Percentiles rank a stretch among this genome's conserved stretches.
Conservation (phyloP, 2,797 vertebrate genomes). For the Carcharodon carcharias region DNA sequence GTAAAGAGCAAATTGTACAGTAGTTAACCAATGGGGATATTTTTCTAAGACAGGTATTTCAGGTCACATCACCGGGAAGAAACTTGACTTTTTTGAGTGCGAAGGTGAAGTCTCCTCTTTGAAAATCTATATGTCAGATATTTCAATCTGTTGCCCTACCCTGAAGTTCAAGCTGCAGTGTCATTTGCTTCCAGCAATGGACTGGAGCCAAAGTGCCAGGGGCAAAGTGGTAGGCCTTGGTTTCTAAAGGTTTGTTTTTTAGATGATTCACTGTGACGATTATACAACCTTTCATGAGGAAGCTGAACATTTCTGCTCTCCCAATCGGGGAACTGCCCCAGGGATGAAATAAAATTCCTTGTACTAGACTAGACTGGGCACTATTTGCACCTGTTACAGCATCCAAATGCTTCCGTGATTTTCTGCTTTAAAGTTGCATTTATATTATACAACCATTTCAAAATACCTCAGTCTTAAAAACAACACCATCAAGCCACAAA, state of each 20-base stretch:
- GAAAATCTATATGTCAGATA: background rate
- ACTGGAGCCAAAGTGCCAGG: background rate
- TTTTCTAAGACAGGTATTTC: slow-evolving; percentile 15
- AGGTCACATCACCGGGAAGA: background rate
- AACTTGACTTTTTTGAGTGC: background rate
- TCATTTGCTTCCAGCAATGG: background rate
- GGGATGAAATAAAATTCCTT: background rate
- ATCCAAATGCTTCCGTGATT: background rate
- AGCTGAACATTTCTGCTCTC: background rate
- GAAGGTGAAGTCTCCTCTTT: background rate
- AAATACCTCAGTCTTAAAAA: background rate
- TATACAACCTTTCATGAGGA: background rate
- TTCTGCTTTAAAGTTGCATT: background rate
- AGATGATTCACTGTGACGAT: background rate
- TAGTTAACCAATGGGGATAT: background rate
- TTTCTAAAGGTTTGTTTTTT: background rate
- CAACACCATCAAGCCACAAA: background rate
- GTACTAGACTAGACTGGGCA: background rate
- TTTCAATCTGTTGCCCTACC: background rate
- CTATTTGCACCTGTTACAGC: background rate
- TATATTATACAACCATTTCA: background rate
- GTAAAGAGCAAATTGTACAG: background rate
- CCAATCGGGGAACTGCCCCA: background rate
- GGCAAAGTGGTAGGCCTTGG: background rate
- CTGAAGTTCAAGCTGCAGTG: background rate